Conservation (phyloP, 2,113 vertebrate species). For the Panurus biarmicus region DNA sequence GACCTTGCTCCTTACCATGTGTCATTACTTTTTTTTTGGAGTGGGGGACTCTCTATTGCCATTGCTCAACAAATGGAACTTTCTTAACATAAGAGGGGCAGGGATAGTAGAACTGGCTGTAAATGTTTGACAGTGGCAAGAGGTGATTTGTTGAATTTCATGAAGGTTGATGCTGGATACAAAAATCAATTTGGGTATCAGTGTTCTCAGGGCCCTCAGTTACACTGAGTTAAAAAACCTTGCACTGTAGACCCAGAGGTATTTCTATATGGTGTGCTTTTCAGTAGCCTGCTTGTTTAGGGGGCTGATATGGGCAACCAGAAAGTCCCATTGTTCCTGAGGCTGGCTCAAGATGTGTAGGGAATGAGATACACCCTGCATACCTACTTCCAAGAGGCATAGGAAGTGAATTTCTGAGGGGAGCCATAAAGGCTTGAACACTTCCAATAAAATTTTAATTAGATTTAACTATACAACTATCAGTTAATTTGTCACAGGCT, state of each 20-base stretch:
- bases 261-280: not conserved
- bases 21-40: not conserved
- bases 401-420: not conserved
- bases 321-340: not conserved
- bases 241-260: not conserved
- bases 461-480: not conserved
- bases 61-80: not conserved
- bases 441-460: not conserved
- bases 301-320: not conserved
- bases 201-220: not conserved
- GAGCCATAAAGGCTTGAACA: not conserved
- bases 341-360: not conserved
- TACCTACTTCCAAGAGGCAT: not conserved
- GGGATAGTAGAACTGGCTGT: not conserved
- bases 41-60: too few relatives aligned
- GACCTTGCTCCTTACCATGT: not conserved
- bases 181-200: not conserved
- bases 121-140: not conserved
- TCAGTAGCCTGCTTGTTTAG: not conserved
- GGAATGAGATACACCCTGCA: not conserved
- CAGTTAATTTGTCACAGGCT: not conserved
- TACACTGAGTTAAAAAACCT: not conserved
- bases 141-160: not conserved
- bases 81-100: not conserved
- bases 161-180: not conserved